Base-by-base conservation (phyloP, 30 jellyfish, hydroid and myxozoan species). In the Aurelia sp. region DNA sequence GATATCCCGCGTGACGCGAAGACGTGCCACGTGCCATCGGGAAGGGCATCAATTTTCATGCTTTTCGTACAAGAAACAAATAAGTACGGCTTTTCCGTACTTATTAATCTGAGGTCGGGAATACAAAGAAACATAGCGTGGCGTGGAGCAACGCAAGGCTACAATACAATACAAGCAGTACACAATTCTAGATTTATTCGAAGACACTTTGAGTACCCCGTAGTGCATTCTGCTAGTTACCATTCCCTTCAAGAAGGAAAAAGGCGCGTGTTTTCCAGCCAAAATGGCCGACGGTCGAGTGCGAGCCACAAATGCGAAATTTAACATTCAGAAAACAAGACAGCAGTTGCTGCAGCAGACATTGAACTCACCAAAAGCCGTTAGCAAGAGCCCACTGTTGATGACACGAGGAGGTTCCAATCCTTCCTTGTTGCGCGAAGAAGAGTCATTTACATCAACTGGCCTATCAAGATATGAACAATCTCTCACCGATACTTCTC, bases 321-420 rank as follows among this genome's bases (percentile, higher is more conserved):
- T 65, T 24, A 79, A 64, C 78, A 79, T 79, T 40, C 80, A 62
- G 81, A 81, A 79, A 30, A 64, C 66, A 74, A 27, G 89, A 33
- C 78, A 79, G 57, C 89, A 79, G 59, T 47, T 79, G 89, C 33
- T 66, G 31, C 55, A 62, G 13, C 68, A 79, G 50, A 12, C 89
- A 27, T 41, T 79, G 41, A 21, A 27, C 18, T 64, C 89, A 13
- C 80, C 89, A 8, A 59, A 38, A 48, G 27, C 67, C 10, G 53
- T 27, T 15, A 47, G 74, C 16, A 63, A 63, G 47, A 79, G 80
- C 20, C 80, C 89, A 79, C 24, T 21, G 6, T 59, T 59, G 24
- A 13, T 0, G 16, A 21, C 13, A 11, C 24, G 13, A 59, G 33
- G 13, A 18, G 69, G 69, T 18, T 4, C 33, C 12, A n/a, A 21